phyloP scores from a whole-genome alignment of 2,797 vertebrate species.

The Ceyx erithaca region DNA sequence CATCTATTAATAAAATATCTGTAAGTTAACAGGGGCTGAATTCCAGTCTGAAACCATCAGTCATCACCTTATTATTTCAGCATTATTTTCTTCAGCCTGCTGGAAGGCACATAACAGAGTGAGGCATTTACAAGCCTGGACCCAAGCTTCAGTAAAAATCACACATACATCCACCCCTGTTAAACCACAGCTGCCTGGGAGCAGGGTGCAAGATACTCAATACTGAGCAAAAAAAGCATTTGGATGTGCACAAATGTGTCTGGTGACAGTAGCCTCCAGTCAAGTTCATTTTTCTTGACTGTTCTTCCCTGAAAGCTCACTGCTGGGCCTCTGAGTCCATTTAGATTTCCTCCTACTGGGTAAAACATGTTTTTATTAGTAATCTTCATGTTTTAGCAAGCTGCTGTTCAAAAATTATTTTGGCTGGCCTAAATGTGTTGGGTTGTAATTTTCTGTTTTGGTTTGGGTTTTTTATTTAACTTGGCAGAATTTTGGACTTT shows the following conservation, averaged over 20 bases:
- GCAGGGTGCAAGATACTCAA: not conserved
- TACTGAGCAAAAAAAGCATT: not conserved
- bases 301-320: not conserved
- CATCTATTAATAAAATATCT: not conserved
- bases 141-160: not conserved
- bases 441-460: not conserved
- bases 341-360: not conserved
- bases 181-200: not conserved
- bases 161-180: not conserved
- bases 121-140: not conserved
- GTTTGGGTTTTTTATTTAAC: not conserved
- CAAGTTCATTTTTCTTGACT: not conserved
- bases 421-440: not conserved
- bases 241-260: not conserved
- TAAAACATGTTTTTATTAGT: not conserved
- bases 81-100: not conserved
- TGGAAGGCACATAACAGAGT: not conserved
- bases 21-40: not conserved
- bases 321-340: not conserved
- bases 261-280: not conserved
- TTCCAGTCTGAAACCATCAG: not conserved
- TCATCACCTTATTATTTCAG: not conserved
- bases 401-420: not conserved
- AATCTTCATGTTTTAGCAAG: not conserved
- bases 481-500: constrained; percentile 1